These are phyloP conservation scores for Heteractis magnifica DNA, from an alignment of 92 coral and sea anemone genomes.

Conservation along the genomic window DNA sequence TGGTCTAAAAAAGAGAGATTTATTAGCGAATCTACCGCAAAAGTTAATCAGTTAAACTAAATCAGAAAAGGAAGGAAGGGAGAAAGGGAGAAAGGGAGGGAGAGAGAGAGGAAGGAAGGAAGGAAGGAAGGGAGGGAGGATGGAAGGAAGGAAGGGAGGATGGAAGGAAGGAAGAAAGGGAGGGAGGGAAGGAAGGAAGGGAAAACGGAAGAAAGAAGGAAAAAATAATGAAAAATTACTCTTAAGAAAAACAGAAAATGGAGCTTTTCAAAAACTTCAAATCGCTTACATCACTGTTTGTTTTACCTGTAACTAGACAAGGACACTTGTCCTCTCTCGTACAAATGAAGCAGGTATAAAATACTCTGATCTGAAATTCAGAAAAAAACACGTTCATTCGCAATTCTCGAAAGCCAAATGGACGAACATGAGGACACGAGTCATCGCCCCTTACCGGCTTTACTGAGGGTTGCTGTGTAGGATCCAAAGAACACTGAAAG, in stretches of 20 bases:
- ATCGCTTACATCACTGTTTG: not conserved
- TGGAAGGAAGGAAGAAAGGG: not conserved
- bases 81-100: not conserved
- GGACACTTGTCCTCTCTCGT: constrained; percentile 62
- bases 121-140: not conserved
- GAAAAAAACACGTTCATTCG: too few species aligned
- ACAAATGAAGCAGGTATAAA: constrained; percentile 58
- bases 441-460: constrained; percentile 39
- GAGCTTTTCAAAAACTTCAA: not conserved
- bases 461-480: constrained; percentile 62
- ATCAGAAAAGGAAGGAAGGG: not conserved
- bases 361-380: constrained; percentile 57
- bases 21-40: not conserved
- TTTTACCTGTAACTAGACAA: constrained; percentile 58
- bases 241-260: not conserved
- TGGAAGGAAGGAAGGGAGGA: not conserved
- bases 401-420: not conserved
- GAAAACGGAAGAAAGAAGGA: not conserved
- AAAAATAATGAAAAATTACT: not conserved
- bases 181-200: not conserved
- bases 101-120: too few species aligned
- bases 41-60: too few species aligned
- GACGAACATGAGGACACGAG: not conserved
- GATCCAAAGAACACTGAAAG: constrained; percentile 78
- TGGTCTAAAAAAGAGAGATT: constrained; percentile 47